Evolutionary conservation across 2,888 invertebrate genomes (phyloP), one percentile per base, ranked within the genome.

Genomic region (Thyatira batis): DNA sequence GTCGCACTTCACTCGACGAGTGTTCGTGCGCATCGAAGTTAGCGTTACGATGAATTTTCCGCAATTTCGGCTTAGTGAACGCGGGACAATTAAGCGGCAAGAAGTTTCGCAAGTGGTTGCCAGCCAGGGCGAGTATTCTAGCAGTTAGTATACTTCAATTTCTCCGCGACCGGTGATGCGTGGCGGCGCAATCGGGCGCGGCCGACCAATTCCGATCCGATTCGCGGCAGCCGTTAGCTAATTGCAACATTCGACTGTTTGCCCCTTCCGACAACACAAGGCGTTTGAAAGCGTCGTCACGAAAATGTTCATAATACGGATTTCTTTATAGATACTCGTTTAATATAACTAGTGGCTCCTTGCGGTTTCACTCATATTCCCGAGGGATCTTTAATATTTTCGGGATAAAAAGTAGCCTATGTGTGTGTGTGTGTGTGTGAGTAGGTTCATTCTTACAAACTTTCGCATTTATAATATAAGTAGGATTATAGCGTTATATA

Each of bases 151-250:
- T 76, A 87, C 85, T 86, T 86, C 79, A 89, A 89, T 92, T 91
- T 92, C 90, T 90, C 89, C 81, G 82, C 71, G 77, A 63, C 67
- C 84, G 79, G 65, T 82, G 86, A 82, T 82, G 90, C 90, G 86
- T 87, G 71, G 78, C 88, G 73, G 84, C 77, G 89, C 89, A 90
- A 90, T 90, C 90, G 85, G 85, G 87, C 85, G 85, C 89, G 87
- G 81, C 84, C 82, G 82, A 87, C 72, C 84, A 85, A 84, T 85
- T 88, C 81, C 82, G 86, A 89, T 86, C 86, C 82, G 85, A 89
- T 88, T 87, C 83, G 83, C 80, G 79, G 81, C 78, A 77, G 76
- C 77, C 73, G 76, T 72, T 76, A 70, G 69, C 63, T 71, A 67
- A 59, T 87, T 86, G 82, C 88, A 85, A 88, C 84, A 88, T 73